Evolutionary conservation across 1,140 invertebrate genomes (phyloP).

Genomic region (Brachionus rubens): DNA sequence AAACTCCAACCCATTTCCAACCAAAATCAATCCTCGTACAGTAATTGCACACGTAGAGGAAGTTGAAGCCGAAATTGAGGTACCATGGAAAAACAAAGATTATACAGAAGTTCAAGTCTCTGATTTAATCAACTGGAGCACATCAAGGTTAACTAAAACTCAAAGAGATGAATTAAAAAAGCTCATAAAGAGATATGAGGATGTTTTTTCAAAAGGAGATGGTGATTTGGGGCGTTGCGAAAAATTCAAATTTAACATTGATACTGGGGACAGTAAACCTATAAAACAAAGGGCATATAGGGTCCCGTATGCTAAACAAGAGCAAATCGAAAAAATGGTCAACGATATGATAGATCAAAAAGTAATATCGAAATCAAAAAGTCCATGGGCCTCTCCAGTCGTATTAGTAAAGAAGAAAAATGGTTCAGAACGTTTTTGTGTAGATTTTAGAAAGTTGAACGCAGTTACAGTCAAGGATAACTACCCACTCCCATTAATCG

Average conservation of each 20-base stretch:
- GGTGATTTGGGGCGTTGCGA: neutral
- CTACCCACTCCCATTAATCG: too few relatives aligned
- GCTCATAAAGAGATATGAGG: neutral
- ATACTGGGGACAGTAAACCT: neutral
- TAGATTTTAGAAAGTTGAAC: conserved; percentile 48
- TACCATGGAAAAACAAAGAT: too few relatives aligned
- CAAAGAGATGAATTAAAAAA: neutral
- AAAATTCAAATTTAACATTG: neutral
- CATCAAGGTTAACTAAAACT: neutral
- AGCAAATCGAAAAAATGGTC: neutral
- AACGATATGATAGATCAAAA: neutral
- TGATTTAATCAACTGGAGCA: neutral
- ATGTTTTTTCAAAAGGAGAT: conserved; percentile 1
- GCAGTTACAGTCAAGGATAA: conserved; percentile 45
- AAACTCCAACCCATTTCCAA: too few relatives aligned
- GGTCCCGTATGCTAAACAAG: neutral
- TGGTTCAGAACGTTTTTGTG: conserved; percentile 49
- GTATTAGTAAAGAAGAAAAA: conserved; percentile 48
- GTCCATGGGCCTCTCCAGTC: conserved; percentile 50
- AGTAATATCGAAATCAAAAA: neutral
- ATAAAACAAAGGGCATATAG: neutral
- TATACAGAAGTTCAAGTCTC: too few relatives aligned
- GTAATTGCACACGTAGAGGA: too few relatives aligned
- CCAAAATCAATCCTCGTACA: too few relatives aligned
- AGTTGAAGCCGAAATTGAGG: too few relatives aligned